phyloP scores from a whole-genome alignment of 2,888 invertebrate genomes.

The Operophtera brumata region DNA sequence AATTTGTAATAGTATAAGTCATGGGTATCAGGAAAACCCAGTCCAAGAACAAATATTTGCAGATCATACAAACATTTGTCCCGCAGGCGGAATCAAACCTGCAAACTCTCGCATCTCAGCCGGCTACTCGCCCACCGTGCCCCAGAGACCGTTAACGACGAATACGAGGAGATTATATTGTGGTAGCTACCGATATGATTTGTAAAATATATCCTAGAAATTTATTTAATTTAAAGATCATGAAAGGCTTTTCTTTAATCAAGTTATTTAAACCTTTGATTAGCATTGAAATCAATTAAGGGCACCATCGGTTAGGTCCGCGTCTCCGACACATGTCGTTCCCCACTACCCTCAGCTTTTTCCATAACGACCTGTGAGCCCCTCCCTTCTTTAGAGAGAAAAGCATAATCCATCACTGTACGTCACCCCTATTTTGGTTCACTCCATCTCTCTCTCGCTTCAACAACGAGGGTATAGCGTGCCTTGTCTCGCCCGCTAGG shows the following conservation, averaged over 20 bases:
- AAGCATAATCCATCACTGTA: slow-evolving; percentile 83
- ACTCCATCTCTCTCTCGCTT: slow-evolving; percentile 65
- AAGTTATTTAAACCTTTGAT: slow-evolving; percentile 48
- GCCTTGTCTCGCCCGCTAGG: slow-evolving; percentile 74
- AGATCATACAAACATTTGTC: no score
- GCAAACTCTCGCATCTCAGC: no score
- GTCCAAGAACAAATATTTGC: no score
- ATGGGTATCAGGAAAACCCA: no score
- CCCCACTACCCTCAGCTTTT: slow-evolving; percentile 81
- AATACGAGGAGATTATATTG: no score
- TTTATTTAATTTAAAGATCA: neutral
- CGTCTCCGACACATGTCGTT: slow-evolving; percentile 82
- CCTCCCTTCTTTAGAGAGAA: slow-evolving; percentile 82
- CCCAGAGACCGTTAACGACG: no score
- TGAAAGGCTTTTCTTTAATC: slow-evolving; percentile 35
- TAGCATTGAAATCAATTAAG: slow-evolving; percentile 75
- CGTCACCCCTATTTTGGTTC: slow-evolving; percentile 82
- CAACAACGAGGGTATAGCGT: slow-evolving; percentile 52
- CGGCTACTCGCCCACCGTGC: no score
- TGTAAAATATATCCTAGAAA: no score
- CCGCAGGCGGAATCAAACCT: no score
- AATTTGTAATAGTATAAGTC: no score
- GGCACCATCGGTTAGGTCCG: slow-evolving; percentile 78
- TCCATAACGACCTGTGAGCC: slow-evolving; percentile 82
- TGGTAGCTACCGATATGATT: no score